These are phyloP conservation scores for Folsomia manolachei DNA, from an alignment of 2,888 invertebrate genomes.

Conservation along the genomic window DNA sequence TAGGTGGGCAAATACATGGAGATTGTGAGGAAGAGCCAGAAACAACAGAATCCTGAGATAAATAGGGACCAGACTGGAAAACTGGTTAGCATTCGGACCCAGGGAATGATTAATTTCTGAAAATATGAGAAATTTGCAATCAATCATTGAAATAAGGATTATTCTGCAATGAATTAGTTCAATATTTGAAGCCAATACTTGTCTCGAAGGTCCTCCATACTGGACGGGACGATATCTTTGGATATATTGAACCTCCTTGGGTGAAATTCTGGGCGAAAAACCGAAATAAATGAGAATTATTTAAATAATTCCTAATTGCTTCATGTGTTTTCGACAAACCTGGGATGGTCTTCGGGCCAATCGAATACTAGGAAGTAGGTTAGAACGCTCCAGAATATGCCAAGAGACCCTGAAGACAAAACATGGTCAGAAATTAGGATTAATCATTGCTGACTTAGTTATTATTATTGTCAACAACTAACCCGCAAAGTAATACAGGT, in stretches of 20 bases:
- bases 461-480: too few relatives aligned
- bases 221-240: conserved; percentile 45
- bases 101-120: conserved; percentile 55
- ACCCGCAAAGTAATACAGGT: conserved; percentile 63
- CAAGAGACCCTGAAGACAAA: conserved; percentile 53
- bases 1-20: conserved; percentile 55
- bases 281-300: too few relatives aligned
- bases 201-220: conserved; percentile 32
- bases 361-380: conserved; percentile 59
- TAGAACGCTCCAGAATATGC: conserved; percentile 56
- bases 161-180: not conserved
- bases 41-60: conserved; percentile 54
- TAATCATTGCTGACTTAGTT: too few relatives aligned
- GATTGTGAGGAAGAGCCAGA: conserved; percentile 55
- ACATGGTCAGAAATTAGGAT: too few relatives aligned
- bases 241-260: conserved; percentile 52
- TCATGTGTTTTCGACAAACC: too few relatives aligned
- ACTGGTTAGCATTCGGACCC: conserved; percentile 57
- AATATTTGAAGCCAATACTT: conserved; percentile 18
- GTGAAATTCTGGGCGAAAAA: conserved; percentile 57
- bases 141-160: not conserved
- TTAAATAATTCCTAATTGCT: too few relatives aligned
- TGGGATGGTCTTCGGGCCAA: conserved; percentile 59
- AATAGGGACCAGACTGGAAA: conserved; percentile 57
- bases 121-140: conserved; percentile 12